These are phyloP conservation scores for Pteromalus puparum DNA, from an alignment of 1,140 invertebrate species.

Conservation along the genomic window DNA sequence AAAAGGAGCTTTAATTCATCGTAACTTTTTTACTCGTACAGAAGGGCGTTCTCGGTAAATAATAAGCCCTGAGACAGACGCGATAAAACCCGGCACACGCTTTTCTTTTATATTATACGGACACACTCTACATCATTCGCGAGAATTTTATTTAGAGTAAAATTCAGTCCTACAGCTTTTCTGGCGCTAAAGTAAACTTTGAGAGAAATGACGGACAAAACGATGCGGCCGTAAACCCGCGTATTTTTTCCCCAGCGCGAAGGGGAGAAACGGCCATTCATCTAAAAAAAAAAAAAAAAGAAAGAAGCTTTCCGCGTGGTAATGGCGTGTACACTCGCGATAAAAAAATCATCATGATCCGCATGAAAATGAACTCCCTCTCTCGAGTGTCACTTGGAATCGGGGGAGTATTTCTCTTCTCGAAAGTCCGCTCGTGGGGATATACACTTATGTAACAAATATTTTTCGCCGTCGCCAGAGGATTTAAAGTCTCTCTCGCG, in stretches of 20 bases:
- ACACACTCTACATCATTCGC: not conserved
- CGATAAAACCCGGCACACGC: not conserved
- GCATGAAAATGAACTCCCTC: constrained; percentile 49
- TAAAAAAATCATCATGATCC: constrained; percentile 52
- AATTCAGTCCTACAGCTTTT: constrained; percentile 1
- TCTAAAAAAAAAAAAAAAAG: constrained; percentile 48
- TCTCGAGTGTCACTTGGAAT: not conserved
- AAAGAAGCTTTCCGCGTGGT: constrained; percentile 52
- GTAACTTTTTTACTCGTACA: not conserved
- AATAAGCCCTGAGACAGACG: not conserved
- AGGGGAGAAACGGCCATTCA: constrained; percentile 32
- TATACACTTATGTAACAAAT: not conserved
- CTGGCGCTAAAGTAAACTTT: constrained; percentile 8
- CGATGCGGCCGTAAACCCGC: constrained; percentile 26
- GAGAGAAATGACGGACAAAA: constrained; percentile 36
- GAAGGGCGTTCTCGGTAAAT: not conserved
- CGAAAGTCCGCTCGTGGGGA: not conserved
- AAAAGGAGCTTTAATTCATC: not conserved
- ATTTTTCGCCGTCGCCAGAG: constrained; percentile 1
- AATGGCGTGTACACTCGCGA: constrained; percentile 50
- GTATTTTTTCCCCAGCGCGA: constrained; percentile 30
- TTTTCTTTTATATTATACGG: not conserved
- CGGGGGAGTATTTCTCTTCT: not conserved
- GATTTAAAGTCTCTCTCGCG: not conserved
- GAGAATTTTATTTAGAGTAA: constrained; percentile 19